phyloP scores from a whole-genome alignment of 2,888 invertebrate genomes.

The Athalia rosae region DNA sequence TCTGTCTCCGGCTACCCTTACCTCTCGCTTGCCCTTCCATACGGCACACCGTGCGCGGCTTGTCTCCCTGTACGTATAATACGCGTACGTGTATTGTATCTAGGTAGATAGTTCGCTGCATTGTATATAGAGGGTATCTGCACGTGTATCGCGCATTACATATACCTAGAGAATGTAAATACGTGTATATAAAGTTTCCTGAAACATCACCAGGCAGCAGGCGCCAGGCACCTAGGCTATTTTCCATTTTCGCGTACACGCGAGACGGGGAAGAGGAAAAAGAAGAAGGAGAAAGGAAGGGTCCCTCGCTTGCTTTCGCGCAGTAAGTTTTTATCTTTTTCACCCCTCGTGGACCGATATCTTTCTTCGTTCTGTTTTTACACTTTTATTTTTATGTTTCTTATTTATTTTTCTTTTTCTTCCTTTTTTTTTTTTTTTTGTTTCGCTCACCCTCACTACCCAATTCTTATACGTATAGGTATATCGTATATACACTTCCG shows the following conservation, averaged over 20 bases:
- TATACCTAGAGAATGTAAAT: not conserved
- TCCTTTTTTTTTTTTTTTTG: not conserved
- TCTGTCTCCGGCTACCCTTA: conserved; percentile 7
- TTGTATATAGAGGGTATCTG: not conserved
- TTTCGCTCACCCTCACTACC: conserved; percentile 22
- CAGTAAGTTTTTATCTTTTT: conserved; percentile 31
- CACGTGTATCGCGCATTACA: not conserved
- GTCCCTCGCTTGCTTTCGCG: not conserved
- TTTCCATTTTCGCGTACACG: conserved; percentile 32
- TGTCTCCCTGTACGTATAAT: not conserved
- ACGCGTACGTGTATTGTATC: not conserved
- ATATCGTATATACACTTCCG: conserved; percentile 25
- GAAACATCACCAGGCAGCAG: conserved; percentile 31
- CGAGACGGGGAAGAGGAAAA: not conserved
- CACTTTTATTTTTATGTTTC: not conserved
- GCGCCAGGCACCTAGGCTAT: conserved; percentile 23
- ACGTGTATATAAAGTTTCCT: not conserved
- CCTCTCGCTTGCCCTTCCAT: conserved; percentile 5
- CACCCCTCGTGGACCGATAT: conserved; percentile 24
- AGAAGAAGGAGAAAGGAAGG: not conserved
- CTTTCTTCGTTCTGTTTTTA: conserved; percentile 28
- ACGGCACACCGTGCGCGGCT: conserved; percentile 13
- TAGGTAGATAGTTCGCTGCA: not conserved
- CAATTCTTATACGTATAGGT: conserved; percentile 13
- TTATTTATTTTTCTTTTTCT: not conserved